phyloP scores from a whole-genome alignment of 2,888 invertebrate species.

The Chironomus tentans region DNA sequence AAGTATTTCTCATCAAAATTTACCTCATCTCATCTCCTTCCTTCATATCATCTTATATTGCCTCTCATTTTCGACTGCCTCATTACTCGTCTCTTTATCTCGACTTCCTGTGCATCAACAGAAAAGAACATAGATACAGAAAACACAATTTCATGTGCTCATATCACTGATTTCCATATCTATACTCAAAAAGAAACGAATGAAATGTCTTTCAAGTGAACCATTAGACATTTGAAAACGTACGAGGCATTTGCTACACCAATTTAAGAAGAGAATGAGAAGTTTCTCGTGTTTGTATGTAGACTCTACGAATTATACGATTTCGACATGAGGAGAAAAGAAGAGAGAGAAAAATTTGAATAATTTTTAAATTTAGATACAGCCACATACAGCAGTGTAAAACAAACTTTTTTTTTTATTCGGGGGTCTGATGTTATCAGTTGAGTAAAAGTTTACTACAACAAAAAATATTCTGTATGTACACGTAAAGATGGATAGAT shows the following conservation, averaged over 20 bases:
- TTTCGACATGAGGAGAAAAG: background rate
- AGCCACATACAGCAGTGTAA: background rate
- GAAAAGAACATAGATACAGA: background rate
- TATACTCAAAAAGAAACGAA: background rate
- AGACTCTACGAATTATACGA: background rate
- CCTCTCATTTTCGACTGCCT: background rate
- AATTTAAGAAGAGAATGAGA: background rate
- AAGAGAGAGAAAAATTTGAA: constrained; percentile 1
- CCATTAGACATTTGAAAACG: background rate
- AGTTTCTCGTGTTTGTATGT: background rate
- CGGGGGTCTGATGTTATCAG: background rate
- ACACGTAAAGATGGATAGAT: too few species aligned
- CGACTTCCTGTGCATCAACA: background rate
- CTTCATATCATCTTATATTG: background rate
- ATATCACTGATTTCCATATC: background rate
- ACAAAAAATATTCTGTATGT: too few species aligned
- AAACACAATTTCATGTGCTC: background rate
- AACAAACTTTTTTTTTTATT: background rate
- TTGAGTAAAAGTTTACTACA: background rate
- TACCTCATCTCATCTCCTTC: background rate
- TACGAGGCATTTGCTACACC: background rate
- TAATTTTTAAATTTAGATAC: constrained; percentile 26
- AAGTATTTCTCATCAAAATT: background rate
- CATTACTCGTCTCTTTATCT: constrained; percentile 10
- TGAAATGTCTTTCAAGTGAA: background rate